Conservation (phyloP, 2,113 vertebrate genomes). For the Suncus etruscus region DNA sequence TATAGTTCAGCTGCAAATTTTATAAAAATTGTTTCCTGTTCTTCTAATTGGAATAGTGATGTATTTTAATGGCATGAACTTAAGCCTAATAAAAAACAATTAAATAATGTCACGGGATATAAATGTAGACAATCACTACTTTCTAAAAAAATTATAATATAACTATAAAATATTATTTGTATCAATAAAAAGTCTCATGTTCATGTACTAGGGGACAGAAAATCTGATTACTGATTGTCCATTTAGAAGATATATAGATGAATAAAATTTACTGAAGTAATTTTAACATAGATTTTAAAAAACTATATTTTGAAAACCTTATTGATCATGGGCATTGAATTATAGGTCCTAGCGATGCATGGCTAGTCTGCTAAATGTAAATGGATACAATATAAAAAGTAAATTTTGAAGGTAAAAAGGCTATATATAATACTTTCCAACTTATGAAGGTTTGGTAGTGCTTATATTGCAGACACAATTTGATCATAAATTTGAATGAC, state of each 20-base stretch:
- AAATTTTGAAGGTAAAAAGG: not conserved
- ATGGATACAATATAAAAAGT: not conserved
- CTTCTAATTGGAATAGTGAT: not conserved
- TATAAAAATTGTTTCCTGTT: not conserved
- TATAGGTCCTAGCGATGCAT: not conserved
- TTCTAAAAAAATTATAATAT: not conserved
- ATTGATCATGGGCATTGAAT: not conserved
- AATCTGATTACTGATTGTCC: not conserved
- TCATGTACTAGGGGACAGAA: not conserved
- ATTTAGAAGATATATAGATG: not conserved
- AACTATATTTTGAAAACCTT: not conserved
- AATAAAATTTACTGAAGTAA: not conserved
- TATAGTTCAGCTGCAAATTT: not conserved
- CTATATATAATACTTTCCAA: not conserved
- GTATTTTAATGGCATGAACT: not conserved
- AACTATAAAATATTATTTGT: not conserved
- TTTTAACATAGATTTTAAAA: slow-evolving; percentile 21
- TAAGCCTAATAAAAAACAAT: not conserved
- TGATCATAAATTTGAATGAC: not conserved
- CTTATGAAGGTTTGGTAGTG: not conserved
- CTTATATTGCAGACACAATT: accelerated
- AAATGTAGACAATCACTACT: not conserved
- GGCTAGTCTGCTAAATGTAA: not conserved
- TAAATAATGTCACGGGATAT: not conserved
- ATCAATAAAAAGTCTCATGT: not conserved